Evolutionary conservation across 1,140 invertebrate genomes (phyloP).

Genomic region (Drosophila kurseongensis): DNA sequence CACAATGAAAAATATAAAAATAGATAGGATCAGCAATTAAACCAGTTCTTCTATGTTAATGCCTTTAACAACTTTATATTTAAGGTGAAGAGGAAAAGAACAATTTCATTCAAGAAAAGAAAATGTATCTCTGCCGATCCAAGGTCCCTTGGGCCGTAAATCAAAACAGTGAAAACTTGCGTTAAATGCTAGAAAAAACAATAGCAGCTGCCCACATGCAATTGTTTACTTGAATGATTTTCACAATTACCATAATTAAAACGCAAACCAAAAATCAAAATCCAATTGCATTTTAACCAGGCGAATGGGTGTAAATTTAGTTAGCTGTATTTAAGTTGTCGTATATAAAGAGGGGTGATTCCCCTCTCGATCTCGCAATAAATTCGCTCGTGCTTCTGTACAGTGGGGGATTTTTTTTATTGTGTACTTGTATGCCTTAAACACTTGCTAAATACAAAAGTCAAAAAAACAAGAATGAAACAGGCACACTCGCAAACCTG

Average conservation of each 20-base stretch:
- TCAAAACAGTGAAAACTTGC: constrained; percentile 29
- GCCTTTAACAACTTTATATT: not conserved
- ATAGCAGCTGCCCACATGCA: constrained; percentile 38
- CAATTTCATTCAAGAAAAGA: constrained; percentile 22
- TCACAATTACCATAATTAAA: constrained; percentile 73
- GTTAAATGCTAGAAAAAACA: constrained; percentile 26
- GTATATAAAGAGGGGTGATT: constrained; percentile 20
- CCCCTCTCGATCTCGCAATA: constrained; percentile 26
- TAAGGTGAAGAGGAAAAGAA: not conserved
- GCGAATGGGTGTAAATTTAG: not conserved
- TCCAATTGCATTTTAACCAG: not conserved
- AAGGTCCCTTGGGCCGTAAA: constrained; percentile 49
- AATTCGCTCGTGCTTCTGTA: not conserved
- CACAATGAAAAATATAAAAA: no score
- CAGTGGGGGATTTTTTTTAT: constrained; percentile 26
- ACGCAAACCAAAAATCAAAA: constrained; percentile 9
- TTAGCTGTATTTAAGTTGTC: constrained; percentile 2
- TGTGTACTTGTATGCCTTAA: constrained; percentile 15
- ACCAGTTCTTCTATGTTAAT: constrained; percentile 8
- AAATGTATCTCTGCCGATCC: constrained; percentile 12
- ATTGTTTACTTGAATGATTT: constrained; percentile 60
- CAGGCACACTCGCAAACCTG: constrained; percentile 6
- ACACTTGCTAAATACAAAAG: constrained; percentile 29
- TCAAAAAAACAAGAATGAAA: constrained; percentile 13
- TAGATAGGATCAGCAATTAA: not conserved